Evolutionary conservation across 2,797 vertebrate species (phyloP).

Genomic region (Molossus alvarezi): DNA sequence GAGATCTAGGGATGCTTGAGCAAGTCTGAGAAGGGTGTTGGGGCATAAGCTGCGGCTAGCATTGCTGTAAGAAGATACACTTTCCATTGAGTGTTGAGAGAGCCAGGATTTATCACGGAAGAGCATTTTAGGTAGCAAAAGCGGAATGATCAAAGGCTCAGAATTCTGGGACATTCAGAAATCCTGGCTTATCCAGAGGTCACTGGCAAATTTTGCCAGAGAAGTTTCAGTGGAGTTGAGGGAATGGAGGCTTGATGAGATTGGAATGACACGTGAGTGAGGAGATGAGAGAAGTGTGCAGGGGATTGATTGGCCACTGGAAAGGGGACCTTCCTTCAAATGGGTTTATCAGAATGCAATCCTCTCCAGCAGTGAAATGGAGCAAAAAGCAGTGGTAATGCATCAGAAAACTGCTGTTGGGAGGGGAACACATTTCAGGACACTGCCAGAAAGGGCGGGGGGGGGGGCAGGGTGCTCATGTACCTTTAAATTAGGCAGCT

Average conservation of each 20-base stretch:
- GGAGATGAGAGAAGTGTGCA: not conserved
- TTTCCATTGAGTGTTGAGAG: not conserved
- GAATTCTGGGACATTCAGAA: not conserved
- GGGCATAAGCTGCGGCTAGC: not conserved
- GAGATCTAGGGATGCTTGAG: not conserved
- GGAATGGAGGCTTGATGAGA: not conserved
- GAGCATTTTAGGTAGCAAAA: not conserved
- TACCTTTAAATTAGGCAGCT: not conserved
- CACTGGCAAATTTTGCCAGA: not conserved
- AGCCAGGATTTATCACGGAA: not conserved
- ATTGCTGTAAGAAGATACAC: not conserved
- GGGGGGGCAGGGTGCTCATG: not conserved
- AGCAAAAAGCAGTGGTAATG: not conserved
- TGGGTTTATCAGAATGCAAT: not conserved
- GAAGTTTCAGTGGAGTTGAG: not conserved
- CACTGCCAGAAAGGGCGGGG: not conserved
- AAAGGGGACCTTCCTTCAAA: not conserved
- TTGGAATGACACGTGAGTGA: not conserved
- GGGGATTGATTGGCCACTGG: not conserved
- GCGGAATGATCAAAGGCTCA: not conserved
- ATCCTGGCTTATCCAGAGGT: not conserved
- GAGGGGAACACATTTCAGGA: not conserved
- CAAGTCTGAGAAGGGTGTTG: not conserved
- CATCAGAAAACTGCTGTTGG: not conserved
- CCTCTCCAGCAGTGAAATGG: fast-evolving